Evolutionary conservation across 2,888 invertebrate genomes (phyloP).

Genomic region (Erynnis tages): DNA sequence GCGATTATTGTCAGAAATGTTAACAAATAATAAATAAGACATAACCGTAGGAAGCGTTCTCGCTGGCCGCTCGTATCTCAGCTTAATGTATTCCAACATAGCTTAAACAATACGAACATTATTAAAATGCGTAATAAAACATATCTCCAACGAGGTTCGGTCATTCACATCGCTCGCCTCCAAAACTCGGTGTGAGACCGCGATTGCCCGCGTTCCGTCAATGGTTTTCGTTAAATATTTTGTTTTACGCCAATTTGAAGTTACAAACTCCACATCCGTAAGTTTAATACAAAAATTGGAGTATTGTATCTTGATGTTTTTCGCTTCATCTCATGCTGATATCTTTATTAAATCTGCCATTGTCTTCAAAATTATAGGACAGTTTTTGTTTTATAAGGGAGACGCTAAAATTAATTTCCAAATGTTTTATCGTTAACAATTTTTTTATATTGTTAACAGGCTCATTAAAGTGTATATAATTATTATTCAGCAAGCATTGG

Average conservation of each 20-base stretch:
- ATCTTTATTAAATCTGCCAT: too few relatives aligned
- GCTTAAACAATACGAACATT: slow-evolving; percentile 69
- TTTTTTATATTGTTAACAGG: too few relatives aligned
- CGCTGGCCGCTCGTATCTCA: slow-evolving; percentile 47
- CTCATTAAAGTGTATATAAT: too few relatives aligned
- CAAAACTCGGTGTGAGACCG: slow-evolving; percentile 59
- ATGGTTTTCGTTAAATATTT: slow-evolving; percentile 46
- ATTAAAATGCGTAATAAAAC: slow-evolving; percentile 75
- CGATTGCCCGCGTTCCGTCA: slow-evolving; percentile 49
- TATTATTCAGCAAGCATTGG: too few relatives aligned
- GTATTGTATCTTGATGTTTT: too few relatives aligned
- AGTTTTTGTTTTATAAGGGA: too few relatives aligned
- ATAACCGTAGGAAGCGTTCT: slow-evolving; percentile 35
- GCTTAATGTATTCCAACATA: slow-evolving; percentile 64
- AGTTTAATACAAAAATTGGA: too few relatives aligned
- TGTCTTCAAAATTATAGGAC: too few relatives aligned
- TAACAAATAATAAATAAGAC: slow-evolving; percentile 28
- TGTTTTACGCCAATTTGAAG: slow-evolving; percentile 31
- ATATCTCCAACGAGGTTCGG: slow-evolving; percentile 65
- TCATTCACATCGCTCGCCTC: slow-evolving; percentile 62
- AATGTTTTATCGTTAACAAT: too few relatives aligned
- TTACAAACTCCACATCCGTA: too few relatives aligned
- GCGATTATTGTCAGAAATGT: slow-evolving; percentile 28
- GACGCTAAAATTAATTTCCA: too few relatives aligned
- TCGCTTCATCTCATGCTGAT: too few relatives aligned